Conservation (phyloP, 2,888 invertebrate species). For the Cremastobaeus sp. region DNA sequence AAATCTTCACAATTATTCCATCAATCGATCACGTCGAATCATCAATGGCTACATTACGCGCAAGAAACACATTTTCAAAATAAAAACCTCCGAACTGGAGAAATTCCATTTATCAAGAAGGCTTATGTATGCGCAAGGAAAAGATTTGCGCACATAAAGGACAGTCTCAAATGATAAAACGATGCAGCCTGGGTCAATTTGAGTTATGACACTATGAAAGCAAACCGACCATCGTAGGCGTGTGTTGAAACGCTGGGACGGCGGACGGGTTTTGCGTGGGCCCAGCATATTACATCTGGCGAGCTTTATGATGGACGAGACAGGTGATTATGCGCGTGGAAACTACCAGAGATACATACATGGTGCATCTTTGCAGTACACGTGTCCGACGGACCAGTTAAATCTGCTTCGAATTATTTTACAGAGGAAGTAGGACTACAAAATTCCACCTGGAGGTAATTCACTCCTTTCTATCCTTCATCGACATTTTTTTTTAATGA, state of each 20-base stretch:
- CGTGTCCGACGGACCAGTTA: constrained; percentile 46
- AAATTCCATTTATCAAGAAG: constrained; percentile 32
- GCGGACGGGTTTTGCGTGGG: constrained; percentile 77
- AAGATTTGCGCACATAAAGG: constrained; percentile 24
- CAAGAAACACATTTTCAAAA: constrained; percentile 9
- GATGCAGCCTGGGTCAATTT: constrained; percentile 66
- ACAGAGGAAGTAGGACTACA: constrained; percentile 36
- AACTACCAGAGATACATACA: constrained; percentile 69
- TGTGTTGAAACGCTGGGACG: constrained; percentile 76
- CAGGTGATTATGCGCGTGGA: constrained; percentile 77
- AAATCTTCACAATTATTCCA: constrained; percentile 19
- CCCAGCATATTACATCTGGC: constrained; percentile 74
- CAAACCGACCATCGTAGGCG: constrained; percentile 73
- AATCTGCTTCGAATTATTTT: constrained; percentile 50
- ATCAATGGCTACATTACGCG: constrained; percentile 13
- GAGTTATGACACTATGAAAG: constrained; percentile 74
- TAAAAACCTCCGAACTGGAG: not conserved
- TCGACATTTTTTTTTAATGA: constrained; percentile 42
- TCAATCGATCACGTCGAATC: constrained; percentile 17
- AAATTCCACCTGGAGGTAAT: constrained; percentile 58
- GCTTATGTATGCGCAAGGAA: constrained; percentile 26
- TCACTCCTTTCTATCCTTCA: constrained; percentile 38
- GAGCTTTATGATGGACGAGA: constrained; percentile 76
- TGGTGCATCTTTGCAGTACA: constrained; percentile 34
- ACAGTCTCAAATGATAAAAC: constrained; percentile 53